A percentile compares a stretch with the other conserved stretches of the same genome.
These are phyloP conservation scores for Nesogale talazaci DNA, from an alignment of 2,113 vertebrate genomes.

Conservation along the genomic window DNA sequence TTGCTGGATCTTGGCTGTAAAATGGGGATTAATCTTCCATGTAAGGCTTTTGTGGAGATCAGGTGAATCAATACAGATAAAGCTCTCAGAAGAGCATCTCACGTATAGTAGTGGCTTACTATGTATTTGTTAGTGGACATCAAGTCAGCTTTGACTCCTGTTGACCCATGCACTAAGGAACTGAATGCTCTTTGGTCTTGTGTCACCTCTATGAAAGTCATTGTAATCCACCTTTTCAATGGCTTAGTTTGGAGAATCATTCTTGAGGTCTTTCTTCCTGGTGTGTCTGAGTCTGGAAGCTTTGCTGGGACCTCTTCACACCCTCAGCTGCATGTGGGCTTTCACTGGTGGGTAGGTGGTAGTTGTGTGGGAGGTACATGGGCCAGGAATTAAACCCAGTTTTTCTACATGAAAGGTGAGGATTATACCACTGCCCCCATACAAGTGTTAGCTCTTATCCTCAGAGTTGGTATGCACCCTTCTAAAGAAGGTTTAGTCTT, in stretches of 20 bases:
- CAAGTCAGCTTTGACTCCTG: not conserved
- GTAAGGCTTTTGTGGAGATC: not conserved
- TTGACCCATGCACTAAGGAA: not conserved
- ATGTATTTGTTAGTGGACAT: not conserved
- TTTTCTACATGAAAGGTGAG: not conserved
- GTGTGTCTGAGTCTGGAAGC: not conserved
- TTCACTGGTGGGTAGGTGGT: not conserved
- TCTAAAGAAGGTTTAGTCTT: not conserved
- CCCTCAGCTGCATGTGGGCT: not conserved
- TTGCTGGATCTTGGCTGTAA: not conserved
- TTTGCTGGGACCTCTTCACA: not conserved
- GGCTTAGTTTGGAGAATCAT: not conserved
- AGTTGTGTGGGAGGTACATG: too few species aligned
- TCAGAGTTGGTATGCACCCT: not conserved
- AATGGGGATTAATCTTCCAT: not conserved
- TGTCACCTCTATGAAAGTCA: not conserved
- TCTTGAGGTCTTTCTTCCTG: not conserved
- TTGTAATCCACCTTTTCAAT: not conserved
- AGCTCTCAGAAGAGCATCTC: not conserved
- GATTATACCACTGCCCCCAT: not conserved
- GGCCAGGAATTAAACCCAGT: not conserved
- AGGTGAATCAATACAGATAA: not conserved
- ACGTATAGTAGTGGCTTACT: not conserved
- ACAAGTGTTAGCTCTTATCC: not conserved
- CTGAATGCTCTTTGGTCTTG: not conserved